Evolutionary conservation across 2,888 invertebrate genomes (phyloP).

Genomic region (Dinocampus coccinellae): DNA sequence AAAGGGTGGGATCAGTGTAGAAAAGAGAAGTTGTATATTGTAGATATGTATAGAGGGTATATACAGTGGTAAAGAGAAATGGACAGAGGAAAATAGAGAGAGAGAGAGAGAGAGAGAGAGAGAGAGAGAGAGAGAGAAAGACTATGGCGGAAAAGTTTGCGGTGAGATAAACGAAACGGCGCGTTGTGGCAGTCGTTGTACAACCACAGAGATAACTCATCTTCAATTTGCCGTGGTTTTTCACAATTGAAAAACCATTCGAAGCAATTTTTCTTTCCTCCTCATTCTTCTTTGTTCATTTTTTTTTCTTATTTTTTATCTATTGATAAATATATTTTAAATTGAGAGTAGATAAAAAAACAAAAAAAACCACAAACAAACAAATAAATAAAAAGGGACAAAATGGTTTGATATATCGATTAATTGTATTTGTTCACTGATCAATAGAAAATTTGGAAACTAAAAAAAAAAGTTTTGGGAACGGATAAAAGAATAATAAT

Average conservation of each 20-base stretch:
- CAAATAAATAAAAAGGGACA: too few relatives aligned
- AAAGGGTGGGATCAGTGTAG: neutral
- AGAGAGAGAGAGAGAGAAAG: too few relatives aligned
- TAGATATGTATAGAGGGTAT: too few relatives aligned
- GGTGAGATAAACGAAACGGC: slow-evolving; percentile 14
- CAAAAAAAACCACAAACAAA: too few relatives aligned
- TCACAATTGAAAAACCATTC: slow-evolving; percentile 1
- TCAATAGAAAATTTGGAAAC: too few relatives aligned
- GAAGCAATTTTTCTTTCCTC: neutral
- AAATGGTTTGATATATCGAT: too few relatives aligned
- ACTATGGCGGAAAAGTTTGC: slow-evolving; percentile 15
- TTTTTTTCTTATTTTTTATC: neutral
- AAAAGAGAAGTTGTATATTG: neutral
- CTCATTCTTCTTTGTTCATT: neutral
- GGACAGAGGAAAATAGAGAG: neutral
- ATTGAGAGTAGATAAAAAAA: too few relatives aligned
- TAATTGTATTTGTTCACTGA: too few relatives aligned
- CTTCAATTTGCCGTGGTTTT: slow-evolving; percentile 5
- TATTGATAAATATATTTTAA: neutral
- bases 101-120: too few relatives aligned
- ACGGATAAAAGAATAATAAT: neutral
- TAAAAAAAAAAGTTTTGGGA: too few relatives aligned
- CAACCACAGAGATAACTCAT: slow-evolving; percentile 12
- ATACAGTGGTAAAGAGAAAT: neutral
- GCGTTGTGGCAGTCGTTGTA: slow-evolving; percentile 3